A percentile compares a stretch with the other conserved stretches of the same genome.
phyloP scores from a whole-genome alignment of 2,888 invertebrate species.

The Cetonia aurata region DNA sequence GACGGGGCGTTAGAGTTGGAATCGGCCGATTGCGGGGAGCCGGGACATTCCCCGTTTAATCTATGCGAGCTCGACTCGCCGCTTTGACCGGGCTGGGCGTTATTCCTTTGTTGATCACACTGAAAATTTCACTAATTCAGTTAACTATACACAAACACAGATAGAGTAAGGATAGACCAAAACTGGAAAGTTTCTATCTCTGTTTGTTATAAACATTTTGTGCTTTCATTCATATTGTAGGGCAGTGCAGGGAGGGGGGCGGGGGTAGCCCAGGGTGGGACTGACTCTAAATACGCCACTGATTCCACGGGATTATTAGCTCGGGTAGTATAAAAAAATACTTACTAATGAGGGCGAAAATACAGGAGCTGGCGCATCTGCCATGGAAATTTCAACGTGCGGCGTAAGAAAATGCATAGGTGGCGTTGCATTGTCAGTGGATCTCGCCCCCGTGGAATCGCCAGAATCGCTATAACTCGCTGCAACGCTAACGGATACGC shows the following conservation, averaged over 20 bases:
- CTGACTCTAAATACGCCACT: too few species aligned
- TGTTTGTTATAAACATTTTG: too few species aligned
- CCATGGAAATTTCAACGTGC: conserved; percentile 92
- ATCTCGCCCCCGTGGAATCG: conserved; percentile 83
- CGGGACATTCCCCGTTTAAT: conserved; percentile 78
- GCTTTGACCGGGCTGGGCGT: conserved; percentile 60
- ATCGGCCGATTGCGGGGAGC: conserved; percentile 85
- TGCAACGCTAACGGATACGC: conserved; percentile 68
- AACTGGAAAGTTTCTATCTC: too few species aligned
- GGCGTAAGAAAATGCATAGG: conserved; percentile 93
- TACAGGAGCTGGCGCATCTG: conserved; percentile 80
- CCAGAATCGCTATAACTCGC: conserved; percentile 88
- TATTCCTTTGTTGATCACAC: conserved; percentile 60
- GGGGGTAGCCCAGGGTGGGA: too few species aligned
- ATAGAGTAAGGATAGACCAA: too few species aligned
- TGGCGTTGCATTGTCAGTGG: conserved; percentile 88
- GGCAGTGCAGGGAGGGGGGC: too few species aligned
- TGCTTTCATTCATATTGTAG: too few species aligned
- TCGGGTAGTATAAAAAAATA: background rate
- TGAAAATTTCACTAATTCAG: conserved; percentile 1
- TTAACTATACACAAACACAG: too few species aligned
- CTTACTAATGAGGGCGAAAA: conserved; percentile 71
- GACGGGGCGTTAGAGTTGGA: conserved; percentile 81
- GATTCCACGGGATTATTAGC: too few species aligned
- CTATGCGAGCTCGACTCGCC: conserved; percentile 66